Conservation (phyloP, 2,797 vertebrate species). For the Hozukius guyotensis region DNA sequence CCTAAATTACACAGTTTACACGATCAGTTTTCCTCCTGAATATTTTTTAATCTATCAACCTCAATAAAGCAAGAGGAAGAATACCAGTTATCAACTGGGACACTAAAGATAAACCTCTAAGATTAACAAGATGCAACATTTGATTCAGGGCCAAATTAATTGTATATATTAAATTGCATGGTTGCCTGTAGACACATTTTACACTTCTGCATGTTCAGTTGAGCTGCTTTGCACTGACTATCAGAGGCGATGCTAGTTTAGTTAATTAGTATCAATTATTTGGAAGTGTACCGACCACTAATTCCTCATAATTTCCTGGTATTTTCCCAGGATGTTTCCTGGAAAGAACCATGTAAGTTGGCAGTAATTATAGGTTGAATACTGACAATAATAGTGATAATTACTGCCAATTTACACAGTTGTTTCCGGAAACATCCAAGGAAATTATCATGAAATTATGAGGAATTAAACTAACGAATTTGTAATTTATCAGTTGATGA, state of each 20-base stretch:
- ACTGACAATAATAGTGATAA: background rate
- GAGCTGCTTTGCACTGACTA: background rate
- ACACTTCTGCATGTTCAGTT: background rate
- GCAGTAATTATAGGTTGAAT: too few relatives aligned
- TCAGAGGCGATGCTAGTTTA: background rate
- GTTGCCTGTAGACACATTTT: background rate
- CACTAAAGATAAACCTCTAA: background rate
- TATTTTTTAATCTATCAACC: background rate
- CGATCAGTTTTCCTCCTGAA: slow-evolving; percentile 6
- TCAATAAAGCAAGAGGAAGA: background rate
- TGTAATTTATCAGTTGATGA: background rate
- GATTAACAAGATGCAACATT: background rate
- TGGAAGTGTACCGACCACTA: background rate
- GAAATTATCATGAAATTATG: background rate
- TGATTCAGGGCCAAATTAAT: background rate
- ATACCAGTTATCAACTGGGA: background rate
- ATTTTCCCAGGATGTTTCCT: too few relatives aligned
- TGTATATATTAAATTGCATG: background rate
- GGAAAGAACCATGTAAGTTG: too few relatives aligned
- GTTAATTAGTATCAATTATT: background rate
- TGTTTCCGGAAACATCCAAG: background rate
- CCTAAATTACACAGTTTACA: slow-evolving; percentile 1
- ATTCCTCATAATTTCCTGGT: too few relatives aligned
- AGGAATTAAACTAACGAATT: background rate
- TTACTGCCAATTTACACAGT: background rate